Conservation (phyloP, 1,140 invertebrate genomes). For the Caligus rogercresseyi region DNA sequence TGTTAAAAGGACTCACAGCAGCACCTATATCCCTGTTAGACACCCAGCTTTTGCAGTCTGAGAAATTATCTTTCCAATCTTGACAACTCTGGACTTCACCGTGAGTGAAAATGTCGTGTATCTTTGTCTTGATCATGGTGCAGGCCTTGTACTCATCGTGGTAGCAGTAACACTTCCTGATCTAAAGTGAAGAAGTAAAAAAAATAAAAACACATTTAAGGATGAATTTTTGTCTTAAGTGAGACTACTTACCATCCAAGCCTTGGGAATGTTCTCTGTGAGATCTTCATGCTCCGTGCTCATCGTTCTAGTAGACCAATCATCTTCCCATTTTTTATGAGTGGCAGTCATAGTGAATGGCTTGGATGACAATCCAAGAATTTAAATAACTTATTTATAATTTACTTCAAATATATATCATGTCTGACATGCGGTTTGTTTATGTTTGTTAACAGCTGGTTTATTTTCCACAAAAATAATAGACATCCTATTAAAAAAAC, state of each 20-base stretch:
- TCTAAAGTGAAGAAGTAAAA: neutral
- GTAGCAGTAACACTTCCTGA: neutral
- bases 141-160: neutral
- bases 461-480: no score
- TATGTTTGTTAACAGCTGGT: no score
- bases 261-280: neutral
- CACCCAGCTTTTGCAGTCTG: neutral
- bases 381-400: no score
- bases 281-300: neutral
- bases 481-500: no score
- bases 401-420: no score
- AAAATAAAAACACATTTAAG: neutral
- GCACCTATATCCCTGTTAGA: neutral
- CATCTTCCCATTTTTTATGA: neutral
- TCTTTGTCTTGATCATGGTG: neutral
- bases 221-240: neutral
- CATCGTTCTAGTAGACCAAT: neutral
- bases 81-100: neutral
- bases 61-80: neutral
- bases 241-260: neutral
- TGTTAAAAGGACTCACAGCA: no score
- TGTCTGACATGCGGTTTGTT: no score
- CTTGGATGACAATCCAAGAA: no score
- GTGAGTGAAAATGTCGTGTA: neutral
- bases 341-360: no score